A percentile compares a stretch with the other conserved stretches of the same genome.
These are phyloP conservation scores for Protobothrops mucrosquamatus DNA, from an alignment of 2,113 vertebrate genomes.

Conservation along the genomic window DNA sequence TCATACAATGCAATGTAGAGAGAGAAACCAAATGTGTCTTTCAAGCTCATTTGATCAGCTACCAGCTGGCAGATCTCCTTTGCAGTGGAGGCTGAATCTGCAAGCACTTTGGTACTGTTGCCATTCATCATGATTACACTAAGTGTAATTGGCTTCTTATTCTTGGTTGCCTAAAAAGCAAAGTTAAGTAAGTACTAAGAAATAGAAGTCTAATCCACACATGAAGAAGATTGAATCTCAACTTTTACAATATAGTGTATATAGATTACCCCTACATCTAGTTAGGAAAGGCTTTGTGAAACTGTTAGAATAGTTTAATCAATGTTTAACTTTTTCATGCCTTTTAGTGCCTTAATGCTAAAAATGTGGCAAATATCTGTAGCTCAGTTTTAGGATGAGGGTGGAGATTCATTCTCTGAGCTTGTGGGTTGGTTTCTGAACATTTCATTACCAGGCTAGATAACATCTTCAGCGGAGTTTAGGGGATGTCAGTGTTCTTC, in stretches of 20 bases:
- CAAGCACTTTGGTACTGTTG: conserved; percentile 74
- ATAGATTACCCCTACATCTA: not conserved
- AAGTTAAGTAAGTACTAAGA: conserved; percentile 30
- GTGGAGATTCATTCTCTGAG: not conserved
- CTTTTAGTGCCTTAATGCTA: not conserved
- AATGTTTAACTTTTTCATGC: too few species aligned
- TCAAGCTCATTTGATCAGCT: conserved; percentile 77
- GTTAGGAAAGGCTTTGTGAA: not conserved
- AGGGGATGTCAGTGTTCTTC: not conserved
- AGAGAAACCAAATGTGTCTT: conserved; percentile 89
- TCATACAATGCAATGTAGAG: conserved; percentile 89
- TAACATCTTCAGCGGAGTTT: not conserved
- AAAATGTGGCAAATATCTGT: not conserved
- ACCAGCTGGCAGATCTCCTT: conserved; percentile 83
- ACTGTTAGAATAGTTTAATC: not conserved
- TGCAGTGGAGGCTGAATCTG: conserved; percentile 89
- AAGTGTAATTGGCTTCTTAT: conserved; percentile 81
- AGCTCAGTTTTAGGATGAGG: not conserved
- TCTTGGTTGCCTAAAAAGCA: conserved; percentile 84
- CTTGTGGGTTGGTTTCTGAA: not conserved
- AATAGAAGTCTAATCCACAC: not conserved
- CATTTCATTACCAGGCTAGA: not conserved
- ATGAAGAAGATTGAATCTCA: not conserved
- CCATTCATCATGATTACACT: conserved; percentile 83
- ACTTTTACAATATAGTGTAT: not conserved